These are phyloP conservation scores for Dinomys branickii DNA, from an alignment of 2,113 vertebrate genomes.

Conservation along the genomic window DNA sequence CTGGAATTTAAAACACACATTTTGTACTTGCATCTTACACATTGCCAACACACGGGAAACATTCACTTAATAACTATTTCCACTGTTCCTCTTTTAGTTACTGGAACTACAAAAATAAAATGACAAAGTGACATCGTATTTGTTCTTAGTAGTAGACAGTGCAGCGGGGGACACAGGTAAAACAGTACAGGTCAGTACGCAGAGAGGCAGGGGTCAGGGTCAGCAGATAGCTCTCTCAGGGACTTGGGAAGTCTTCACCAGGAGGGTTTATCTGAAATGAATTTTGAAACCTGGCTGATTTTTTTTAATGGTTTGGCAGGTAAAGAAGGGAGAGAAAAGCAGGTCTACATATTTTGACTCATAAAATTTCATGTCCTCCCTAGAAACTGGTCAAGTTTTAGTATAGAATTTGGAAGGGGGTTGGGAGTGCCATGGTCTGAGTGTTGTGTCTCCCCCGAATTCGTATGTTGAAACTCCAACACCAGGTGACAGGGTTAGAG, in stretches of 20 bases:
- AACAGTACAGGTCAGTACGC: neutral
- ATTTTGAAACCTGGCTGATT: conserved; percentile 18
- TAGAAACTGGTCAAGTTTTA: conserved; percentile 1
- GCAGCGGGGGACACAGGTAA: neutral
- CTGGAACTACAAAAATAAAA: neutral
- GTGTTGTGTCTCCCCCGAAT: neutral
- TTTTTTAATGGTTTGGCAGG: neutral
- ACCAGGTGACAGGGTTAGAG: neutral
- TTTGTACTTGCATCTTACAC: neutral
- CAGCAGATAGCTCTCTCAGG: neutral
- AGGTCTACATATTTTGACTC: neutral
- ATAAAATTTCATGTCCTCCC: neutral
- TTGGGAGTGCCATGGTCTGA: neutral
- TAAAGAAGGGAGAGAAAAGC: neutral
- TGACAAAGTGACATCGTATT: neutral
- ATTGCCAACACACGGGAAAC: neutral
- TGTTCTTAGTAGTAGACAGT: neutral
- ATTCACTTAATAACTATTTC: neutral
- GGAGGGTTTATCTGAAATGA: neutral
- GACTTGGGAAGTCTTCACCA: neutral
- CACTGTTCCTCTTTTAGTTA: neutral
- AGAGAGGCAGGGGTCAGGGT: neutral
- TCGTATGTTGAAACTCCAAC: neutral
- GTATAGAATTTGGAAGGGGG: neutral
- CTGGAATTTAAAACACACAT: neutral